Evolutionary conservation across 2,888 invertebrate species (phyloP), one percentile per base, ranked within the genome.

Genomic region (Lochmaea crataegi): DNA sequence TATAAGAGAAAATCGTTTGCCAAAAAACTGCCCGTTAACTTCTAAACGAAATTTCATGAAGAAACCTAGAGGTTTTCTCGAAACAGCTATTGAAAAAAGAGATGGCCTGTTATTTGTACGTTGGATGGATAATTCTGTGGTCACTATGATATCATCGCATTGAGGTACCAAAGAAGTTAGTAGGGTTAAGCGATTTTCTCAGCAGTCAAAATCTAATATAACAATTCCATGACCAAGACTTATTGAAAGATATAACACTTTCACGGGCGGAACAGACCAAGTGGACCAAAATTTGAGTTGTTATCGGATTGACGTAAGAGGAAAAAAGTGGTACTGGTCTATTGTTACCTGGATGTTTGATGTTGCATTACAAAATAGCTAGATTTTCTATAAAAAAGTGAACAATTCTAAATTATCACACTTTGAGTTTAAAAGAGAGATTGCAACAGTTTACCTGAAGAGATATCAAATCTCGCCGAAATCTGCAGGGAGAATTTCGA

Each of bases 301-400:
- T n/a, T 53, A 53, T 16, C 12, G 53, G 16, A 53, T 53, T 7
- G 53, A n/a, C 12, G n/a, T 53, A 6, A 7, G 53, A 16, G n/a
- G n/a, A 12, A 53, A 53, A n/a, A 53, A 53, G 12, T 53, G 53
- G 53, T 53, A 53, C 53, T 53, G 53, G 53, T 10, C 53, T n/a
- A 53, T 53, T 10, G 10, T 42, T 1, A 42, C 42, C 11, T 42
- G 42, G 42, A 42, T 42, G 7, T 42, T 42, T 11, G 53, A 53
- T n/a, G 53, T 53, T 14, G 53, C 53, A n/a, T 6, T 53, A 6
- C 53, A 53, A 53, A 53, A 53, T 12, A 16, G 53, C 16, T 53
- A 10, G 53, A 16, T n/a, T n/a, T n/a, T n/a, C n/a, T n/a, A n/a
- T n/a, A n/a, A n/a, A n/a, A n/a, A 16, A 16, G 6, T 14, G 53